Evolutionary conservation across 2,888 invertebrate species (phyloP).

Genomic region (Archaeoteleia sp.): DNA sequence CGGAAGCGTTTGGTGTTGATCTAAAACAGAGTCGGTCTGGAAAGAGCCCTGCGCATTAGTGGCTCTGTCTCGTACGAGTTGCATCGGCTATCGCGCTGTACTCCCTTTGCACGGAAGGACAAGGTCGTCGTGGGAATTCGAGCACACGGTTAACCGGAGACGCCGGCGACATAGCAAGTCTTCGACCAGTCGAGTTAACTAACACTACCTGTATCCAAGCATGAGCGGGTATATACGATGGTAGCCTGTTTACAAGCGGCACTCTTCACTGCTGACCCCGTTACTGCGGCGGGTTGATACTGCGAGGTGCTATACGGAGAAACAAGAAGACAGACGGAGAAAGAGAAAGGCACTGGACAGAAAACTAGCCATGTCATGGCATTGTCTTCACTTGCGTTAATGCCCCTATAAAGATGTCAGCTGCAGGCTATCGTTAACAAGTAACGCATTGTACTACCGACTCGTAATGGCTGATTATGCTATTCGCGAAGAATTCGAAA

Average conservation of each 20-base stretch:
- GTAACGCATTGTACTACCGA: constrained; percentile 21
- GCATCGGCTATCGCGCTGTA: constrained; percentile 25
- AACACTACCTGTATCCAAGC: constrained; percentile 57
- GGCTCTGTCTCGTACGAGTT: constrained; percentile 32
- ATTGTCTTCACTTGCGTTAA: constrained; percentile 49
- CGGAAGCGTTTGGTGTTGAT: constrained; percentile 4
- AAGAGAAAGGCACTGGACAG: constrained; percentile 46
- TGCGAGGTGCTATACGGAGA: constrained; percentile 36
- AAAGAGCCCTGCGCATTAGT: constrained; percentile 9
- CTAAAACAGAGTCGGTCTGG: constrained; percentile 3
- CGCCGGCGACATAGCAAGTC: constrained; percentile 47
- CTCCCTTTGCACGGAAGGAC: constrained; percentile 45
- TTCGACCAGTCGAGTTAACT: constrained; percentile 59
- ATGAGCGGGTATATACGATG: constrained; percentile 36
- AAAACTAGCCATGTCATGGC: constrained; percentile 48
- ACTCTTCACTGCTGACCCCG: constrained; percentile 56
- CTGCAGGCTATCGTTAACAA: constrained; percentile 40
- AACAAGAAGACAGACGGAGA: constrained; percentile 40
- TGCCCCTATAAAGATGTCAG: constrained; percentile 41
- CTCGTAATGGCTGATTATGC: constrained; percentile 1
- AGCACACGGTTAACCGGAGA: constrained; percentile 49
- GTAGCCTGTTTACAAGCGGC: constrained; percentile 52
- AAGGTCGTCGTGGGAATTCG: constrained; percentile 57
- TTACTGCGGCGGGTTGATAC: constrained; percentile 47
- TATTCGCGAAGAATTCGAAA: constrained; percentile 20